Base-by-base conservation (phyloP, 2,797 vertebrate genomes). In the Xenentodon cancila region DNA sequence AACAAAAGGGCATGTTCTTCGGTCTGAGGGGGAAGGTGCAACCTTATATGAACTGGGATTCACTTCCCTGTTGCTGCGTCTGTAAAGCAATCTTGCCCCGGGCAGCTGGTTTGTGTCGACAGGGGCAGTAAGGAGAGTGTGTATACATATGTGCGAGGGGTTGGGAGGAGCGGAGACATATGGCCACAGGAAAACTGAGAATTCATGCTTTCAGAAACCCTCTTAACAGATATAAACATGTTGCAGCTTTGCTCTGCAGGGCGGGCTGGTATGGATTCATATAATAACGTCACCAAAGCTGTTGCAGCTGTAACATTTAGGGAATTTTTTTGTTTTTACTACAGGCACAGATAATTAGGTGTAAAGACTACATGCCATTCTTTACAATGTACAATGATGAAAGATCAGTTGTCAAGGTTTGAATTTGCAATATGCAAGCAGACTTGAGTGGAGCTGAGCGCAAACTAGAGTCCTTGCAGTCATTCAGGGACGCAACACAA, bases 41-140 rank as follows among this genome's bases (percentile, higher is more conserved):
- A 56, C 54, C 61, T 73, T 63, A 65, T 45, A 68, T 79, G 77
- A 84, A 77, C 65, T 65, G 46, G 79, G 73, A 88, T 71, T 85
- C 80, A 86, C 69, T 55, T 73, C 68, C 82, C 68, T 83, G 80
- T 87, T 79, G 73, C 64, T 9, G 11, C 7, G 16, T 70, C 71
- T 83, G 48, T 65, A 44, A 44, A 66, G 46, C 6, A 1, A 42
- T 65, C 50, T 44, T 55, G n/a, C 85, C 73, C 53, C 64, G 54
- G 73, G 81, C 79, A 57, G 65, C 63, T 73, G 78, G 69, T 79
- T 59, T 62, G 62, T 80, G 58, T 64, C 63, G 65, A 73, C 80
- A 59, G 55, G 21, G 64, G 53, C 63, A 57, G 48, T 20, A 15
- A 40, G 45, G 73, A 25, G 11, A 45, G 18, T 37, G 68, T 51